Evolutionary conservation across 1,140 invertebrate genomes (phyloP), one percentile per base, ranked within the genome.

Genomic region (Drosophila jambulina): DNA sequence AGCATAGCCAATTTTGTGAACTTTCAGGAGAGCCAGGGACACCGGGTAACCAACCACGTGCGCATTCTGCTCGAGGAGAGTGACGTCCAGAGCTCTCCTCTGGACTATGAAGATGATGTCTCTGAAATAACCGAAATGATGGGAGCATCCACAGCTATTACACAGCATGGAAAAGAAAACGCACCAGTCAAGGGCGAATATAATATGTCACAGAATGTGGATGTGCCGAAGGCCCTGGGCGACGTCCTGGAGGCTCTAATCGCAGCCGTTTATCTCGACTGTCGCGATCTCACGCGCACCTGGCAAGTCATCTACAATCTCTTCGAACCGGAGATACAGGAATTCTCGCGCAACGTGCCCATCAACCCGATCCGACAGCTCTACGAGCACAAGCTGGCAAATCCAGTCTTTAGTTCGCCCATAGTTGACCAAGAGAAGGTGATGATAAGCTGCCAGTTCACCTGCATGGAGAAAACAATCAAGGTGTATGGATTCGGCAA

Each of bases 241-340:
- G 98, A 99, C 93, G 94, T 99, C 49, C 98, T 99, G 93, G 98
- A 99, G 93, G 97, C 98, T 0, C 88, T 99, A 0, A 96, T 97
- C 56, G 98, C 98, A 9, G 98, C 98, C 0, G 96, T 99, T 69
- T 99, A 96, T 91, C 92, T 99, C 12, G 98, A 99, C 94, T 96
- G 95, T 91, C 96, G 96, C 84, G 94, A 96, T 91, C 91, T 99
- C n/a, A 91, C 95, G 10, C 93, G 93, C 5, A 96, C 98, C 1
- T 99, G 98, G 98, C 93, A 94, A 27, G 95, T 99, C 0, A 95
- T 98, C 71, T 98, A 96, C 85, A 92, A 91, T 25, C 92, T 98
- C 2, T 97, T 97, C 95, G 93, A 95, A 70, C 93, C 94, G 42
- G 96, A 97, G 94, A 96, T 97, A 2, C 92, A 95, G 27, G 91